Evolutionary conservation across 2,888 invertebrate species (phyloP).

Genomic region (Stenurella melanura): DNA sequence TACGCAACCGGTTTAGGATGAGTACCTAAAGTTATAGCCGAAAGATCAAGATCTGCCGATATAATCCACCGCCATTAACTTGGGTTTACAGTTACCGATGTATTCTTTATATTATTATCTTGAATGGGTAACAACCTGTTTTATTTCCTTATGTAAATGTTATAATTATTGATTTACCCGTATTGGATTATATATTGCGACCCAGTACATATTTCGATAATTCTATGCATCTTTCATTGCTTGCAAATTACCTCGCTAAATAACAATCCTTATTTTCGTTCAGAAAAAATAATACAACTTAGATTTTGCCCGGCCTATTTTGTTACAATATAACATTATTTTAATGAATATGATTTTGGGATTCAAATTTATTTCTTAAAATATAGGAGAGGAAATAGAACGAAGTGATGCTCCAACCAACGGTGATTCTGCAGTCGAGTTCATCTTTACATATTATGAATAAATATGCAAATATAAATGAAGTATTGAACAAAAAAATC

Average conservation of each 20-base stretch:
- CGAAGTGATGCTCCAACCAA: no score
- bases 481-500: no score
- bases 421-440: no score
- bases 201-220: slow-evolving; percentile 24
- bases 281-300: neutral
- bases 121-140: slow-evolving; percentile 50
- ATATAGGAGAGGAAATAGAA: no score
- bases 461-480: no score
- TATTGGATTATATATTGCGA: slow-evolving; percentile 11
- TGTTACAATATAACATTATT: neutral
- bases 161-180: slow-evolving; percentile 31
- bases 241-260: neutral
- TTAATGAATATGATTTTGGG: neutral
- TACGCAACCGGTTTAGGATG: slow-evolving; percentile 50
- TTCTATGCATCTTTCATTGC: neutral
- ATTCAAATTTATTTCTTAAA: neutral
- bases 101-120: slow-evolving; percentile 50
- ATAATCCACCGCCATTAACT: slow-evolving; percentile 47
- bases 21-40: slow-evolving; percentile 45
- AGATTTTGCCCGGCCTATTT: neutral
- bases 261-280: neutral
- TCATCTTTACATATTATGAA: no score
- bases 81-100: slow-evolving; percentile 48
- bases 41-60: slow-evolving; percentile 51
- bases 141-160: slow-evolving; percentile 43